Percentiles rank a stretch among this genome's conserved stretches.
Conservation (phyloP, 2,888 invertebrate species). For the Leptinotarsa juncta region DNA sequence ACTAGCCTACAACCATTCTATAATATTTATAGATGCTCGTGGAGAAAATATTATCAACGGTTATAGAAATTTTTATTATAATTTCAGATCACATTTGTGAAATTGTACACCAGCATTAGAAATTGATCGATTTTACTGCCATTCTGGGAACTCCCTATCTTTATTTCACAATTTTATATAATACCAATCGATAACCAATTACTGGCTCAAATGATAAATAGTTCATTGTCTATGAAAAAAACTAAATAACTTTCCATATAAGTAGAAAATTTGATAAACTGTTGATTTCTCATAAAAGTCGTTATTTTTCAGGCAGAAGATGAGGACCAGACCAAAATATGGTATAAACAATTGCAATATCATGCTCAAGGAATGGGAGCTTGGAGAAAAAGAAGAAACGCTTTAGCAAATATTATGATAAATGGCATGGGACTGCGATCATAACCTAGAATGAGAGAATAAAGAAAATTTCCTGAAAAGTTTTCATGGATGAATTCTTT, state of each 20-base stretch:
- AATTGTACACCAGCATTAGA: no score
- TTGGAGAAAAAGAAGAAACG: slow-evolving; percentile 92
- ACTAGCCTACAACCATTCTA: no score
- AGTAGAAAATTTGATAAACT: background rate
- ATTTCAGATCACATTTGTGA: no score
- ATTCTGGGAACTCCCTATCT: no score
- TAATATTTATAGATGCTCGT: no score
- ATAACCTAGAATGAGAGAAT: slow-evolving; percentile 45
- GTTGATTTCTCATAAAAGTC: background rate
- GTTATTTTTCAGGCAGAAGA: slow-evolving; percentile 83
- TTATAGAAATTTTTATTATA: no score
- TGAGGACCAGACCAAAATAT: slow-evolving; percentile 84
- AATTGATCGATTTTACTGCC: no score
- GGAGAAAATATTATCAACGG: no score
- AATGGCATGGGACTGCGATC: slow-evolving; percentile 77
- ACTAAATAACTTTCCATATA: background rate
- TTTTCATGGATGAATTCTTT: background rate
- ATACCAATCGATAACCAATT: no score
- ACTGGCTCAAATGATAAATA: no score
- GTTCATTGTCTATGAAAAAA: no score
- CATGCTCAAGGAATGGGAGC: slow-evolving; percentile 93
- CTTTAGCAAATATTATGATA: slow-evolving; percentile 97
- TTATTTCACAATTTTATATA: no score
- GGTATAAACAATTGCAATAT: slow-evolving; percentile 91
- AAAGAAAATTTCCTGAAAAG: background rate